Percentiles rank a stretch among this genome's conserved stretches.
phyloP scores from a whole-genome alignment of 1,140 invertebrate genomes.

The Lycorma delicatula region DNA sequence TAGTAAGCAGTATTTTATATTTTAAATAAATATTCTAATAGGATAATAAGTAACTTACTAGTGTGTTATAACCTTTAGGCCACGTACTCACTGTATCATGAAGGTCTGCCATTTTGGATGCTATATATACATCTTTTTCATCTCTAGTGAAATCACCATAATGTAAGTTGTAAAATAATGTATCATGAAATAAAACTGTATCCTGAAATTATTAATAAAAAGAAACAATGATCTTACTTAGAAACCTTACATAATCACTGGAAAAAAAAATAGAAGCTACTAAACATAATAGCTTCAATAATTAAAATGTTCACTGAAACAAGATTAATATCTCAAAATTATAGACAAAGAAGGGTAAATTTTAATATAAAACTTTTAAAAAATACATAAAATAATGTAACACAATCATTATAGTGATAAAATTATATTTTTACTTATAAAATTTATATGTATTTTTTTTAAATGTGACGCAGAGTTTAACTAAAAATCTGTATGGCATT shows the following conservation, averaged over 20 bases:
- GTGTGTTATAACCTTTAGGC: slow-evolving; percentile 87
- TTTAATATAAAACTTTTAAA: too few relatives aligned
- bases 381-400: too few relatives aligned
- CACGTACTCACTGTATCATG: slow-evolving; percentile 83
- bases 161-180: slow-evolving; percentile 90
- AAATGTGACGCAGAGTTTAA: too few relatives aligned
- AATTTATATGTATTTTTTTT: too few relatives aligned
- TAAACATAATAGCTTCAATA: too few relatives aligned
- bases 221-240: slow-evolving; percentile 12
- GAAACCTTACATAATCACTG: background rate
- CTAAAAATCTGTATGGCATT: too few relatives aligned
- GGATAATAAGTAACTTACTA: slow-evolving; percentile 44
- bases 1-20: background rate
- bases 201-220: slow-evolving; percentile 51
- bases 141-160: slow-evolving; percentile 81
- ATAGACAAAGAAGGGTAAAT: too few relatives aligned
- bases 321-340: too few relatives aligned
- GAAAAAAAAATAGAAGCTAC: slow-evolving; percentile 6
- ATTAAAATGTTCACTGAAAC: too few relatives aligned
- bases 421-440: too few relatives aligned
- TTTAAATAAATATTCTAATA: slow-evolving; percentile 5
- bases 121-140: slow-evolving; percentile 69
- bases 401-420: too few relatives aligned
- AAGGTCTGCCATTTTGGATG: slow-evolving; percentile 88
- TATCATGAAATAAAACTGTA: slow-evolving; percentile 95